Base-by-base conservation (phyloP, 2,888 invertebrate species). In the Heliconius charithonia region DNA sequence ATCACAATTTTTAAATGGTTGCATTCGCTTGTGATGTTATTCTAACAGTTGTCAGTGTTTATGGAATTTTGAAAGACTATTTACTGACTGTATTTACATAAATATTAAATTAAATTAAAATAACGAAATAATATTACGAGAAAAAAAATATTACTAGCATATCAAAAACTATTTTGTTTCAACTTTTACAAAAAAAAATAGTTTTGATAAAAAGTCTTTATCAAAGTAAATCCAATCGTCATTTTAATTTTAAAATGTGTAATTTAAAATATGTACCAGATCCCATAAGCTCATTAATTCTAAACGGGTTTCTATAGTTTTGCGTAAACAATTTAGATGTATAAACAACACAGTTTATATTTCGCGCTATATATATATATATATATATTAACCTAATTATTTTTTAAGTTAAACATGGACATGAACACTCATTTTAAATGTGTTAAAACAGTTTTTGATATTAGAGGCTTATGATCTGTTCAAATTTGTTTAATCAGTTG, bases 21-120 rank as follows among this genome's bases (percentile, higher is more conserved):
- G 32, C 32, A 72, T 59, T 56, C 32, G 71, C 71, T 71, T n/a
- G 71, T 56, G 72, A 72, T 32, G 41, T 37, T 59, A 16, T 72
- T 32, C 6, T 72, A 72, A 72, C 72, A n/a, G 27, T 71, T 32
- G 25, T 59, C 37, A 59, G 51, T 71, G 72, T 59, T 56, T 25
- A 51, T 32, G 71, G 13, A 56, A n/a, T 59, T 59, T 72, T n/a
- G n/a, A 29, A 51, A 72, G 13, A 67, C 12, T 13, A 13, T 67
- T 32, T 71, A 56, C n/a, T 56, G 22, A 71, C 19, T 16, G 27
- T 41, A 45, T 56, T 27, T 71, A 22, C 13, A 56, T 29, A 32
- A 13, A 56, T 56, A 71, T 13, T 56, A 16, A 22, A n/a, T n/a
- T 19, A 56, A 7, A 56, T 22, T 56, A 56, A 7, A 22, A 56